Conservation (phyloP, 53 echinoderm and acorn worm genomes). For the Glandiceps talaboti region DNA sequence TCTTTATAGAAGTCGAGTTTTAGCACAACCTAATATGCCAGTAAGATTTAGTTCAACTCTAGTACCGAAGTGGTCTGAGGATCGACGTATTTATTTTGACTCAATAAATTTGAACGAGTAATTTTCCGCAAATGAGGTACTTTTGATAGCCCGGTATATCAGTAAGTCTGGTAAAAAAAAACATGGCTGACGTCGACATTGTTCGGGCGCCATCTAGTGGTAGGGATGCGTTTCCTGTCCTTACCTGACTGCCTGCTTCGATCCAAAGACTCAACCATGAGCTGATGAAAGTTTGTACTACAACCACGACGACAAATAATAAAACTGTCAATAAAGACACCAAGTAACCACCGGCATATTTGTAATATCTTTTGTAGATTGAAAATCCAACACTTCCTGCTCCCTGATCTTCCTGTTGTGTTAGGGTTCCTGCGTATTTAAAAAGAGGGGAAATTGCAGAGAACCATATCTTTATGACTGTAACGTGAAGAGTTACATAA, state of each 20-base stretch:
- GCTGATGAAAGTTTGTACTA: constrained; percentile 76
- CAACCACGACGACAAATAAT: constrained; percentile 66
- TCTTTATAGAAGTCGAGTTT: too few relatives aligned
- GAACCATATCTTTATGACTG: not conserved
- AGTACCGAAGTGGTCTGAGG: too few relatives aligned
- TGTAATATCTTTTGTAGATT: constrained; percentile 60
- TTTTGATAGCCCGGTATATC: too few relatives aligned
- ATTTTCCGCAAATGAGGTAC: too few relatives aligned
- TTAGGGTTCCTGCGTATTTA: constrained; percentile 30
- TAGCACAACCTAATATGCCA: too few relatives aligned
- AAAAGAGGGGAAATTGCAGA: not conserved
- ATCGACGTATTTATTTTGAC: too few relatives aligned
- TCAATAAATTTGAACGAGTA: too few relatives aligned
- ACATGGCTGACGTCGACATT: too few relatives aligned
- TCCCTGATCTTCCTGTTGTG: constrained; percentile 38
- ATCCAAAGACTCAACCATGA: constrained; percentile 86
- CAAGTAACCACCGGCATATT: constrained; percentile 66
- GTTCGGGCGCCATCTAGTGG: too few relatives aligned
- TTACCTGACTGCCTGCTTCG: constrained; percentile 54
- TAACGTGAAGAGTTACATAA: too few relatives aligned
- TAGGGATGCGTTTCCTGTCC: not conserved
- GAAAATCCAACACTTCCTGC: constrained; percentile 45
- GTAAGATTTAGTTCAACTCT: too few relatives aligned
- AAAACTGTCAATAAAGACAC: constrained; percentile 51
- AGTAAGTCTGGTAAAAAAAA: too few relatives aligned